Conservation (phyloP, 2,113 vertebrate genomes). For the Ramphastos sulfuratus region DNA sequence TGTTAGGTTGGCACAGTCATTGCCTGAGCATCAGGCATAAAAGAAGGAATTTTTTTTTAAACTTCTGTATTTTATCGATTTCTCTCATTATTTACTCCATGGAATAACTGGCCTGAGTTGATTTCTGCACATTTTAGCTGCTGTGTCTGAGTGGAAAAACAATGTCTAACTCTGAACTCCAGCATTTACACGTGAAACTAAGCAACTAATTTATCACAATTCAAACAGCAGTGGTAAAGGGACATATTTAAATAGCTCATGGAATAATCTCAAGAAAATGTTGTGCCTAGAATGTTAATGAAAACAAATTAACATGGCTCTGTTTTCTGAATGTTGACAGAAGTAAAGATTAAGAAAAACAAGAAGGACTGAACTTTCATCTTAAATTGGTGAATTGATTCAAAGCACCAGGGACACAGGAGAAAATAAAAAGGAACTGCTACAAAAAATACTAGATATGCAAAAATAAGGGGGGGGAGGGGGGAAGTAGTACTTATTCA, state of each 20-base stretch:
- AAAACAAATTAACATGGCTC: neutral
- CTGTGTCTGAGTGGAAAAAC: neutral
- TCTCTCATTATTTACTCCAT: neutral
- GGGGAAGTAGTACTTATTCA: neutral
- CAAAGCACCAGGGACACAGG: neutral
- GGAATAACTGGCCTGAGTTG: neutral
- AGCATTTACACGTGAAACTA: neutral
- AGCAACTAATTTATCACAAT: neutral
- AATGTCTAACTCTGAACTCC: neutral
- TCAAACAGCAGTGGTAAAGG: neutral
- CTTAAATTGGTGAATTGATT: neutral
- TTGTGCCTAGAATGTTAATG: neutral
- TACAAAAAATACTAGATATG: neutral
- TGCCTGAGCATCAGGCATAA: neutral
- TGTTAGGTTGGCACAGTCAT: neutral
- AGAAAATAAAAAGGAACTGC: neutral
- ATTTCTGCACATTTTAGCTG: neutral
- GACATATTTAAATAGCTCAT: neutral
- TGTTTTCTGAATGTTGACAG: neutral
- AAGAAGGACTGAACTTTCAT: neutral
- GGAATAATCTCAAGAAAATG: neutral
- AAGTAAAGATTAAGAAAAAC: neutral
- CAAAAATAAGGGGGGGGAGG: neutral
- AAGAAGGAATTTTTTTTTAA: neutral
- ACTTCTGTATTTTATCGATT: fast-evolving